These are phyloP conservation scores for Porites lutea DNA, from an alignment of 64 coral and sea anemone species.

Conservation along the genomic window DNA sequence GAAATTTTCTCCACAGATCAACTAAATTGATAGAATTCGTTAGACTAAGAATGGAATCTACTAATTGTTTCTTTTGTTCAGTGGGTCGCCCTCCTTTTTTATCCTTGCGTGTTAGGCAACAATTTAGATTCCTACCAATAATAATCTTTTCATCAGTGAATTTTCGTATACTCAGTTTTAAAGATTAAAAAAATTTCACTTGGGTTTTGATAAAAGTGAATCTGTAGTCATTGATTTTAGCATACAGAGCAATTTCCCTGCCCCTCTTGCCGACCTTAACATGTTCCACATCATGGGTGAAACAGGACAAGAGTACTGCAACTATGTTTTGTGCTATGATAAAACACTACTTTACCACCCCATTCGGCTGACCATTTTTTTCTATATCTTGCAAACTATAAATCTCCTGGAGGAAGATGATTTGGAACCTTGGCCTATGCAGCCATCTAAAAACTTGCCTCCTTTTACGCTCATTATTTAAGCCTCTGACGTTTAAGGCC, in stretches of 20 bases:
- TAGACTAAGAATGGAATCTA: background rate
- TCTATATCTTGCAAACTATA: background rate
- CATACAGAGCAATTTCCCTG: background rate
- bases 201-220: background rate
- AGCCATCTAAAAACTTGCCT: background rate
- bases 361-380: constrained; percentile 17
- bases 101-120: constrained; percentile 23
- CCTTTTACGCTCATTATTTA: background rate
- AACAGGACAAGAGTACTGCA: background rate
- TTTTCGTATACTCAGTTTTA: background rate
- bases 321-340: background rate
- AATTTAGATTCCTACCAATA: constrained; percentile 18
- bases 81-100: background rate
- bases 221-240: background rate
- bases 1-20: background rate
- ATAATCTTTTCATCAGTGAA: background rate
- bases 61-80: background rate
- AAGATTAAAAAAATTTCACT: background rate
- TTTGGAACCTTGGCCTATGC: background rate
- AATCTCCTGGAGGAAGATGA: background rate
- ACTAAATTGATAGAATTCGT: constrained; percentile 10
- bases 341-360: background rate
- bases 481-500: background rate
- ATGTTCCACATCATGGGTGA: background rate
- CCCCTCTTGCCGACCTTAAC: background rate